Evolutionary conservation across 2,888 invertebrate genomes (phyloP).

Genomic region (Dusona sp.): DNA sequence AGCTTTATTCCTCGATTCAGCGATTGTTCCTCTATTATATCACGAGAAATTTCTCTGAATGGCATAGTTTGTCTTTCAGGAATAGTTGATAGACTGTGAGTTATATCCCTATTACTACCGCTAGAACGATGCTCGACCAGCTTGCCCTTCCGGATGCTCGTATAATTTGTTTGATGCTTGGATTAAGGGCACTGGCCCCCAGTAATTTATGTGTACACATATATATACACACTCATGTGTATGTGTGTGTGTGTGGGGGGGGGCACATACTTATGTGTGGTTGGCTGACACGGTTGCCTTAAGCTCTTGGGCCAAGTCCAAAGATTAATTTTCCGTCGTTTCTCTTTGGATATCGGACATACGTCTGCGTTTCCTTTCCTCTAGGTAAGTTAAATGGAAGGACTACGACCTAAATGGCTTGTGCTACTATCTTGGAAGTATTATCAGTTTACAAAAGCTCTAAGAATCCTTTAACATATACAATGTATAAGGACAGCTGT

Average conservation of each 20-base stretch:
- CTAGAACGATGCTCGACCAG: slow-evolving; percentile 20
- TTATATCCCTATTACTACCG: slow-evolving; percentile 48
- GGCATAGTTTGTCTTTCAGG: slow-evolving; percentile 10
- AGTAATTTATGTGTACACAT: slow-evolving; percentile 31
- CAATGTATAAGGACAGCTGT: not conserved
- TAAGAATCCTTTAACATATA: not conserved
- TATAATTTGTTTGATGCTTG: slow-evolving; percentile 67
- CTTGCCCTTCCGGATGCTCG: slow-evolving; percentile 44
- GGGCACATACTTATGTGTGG: slow-evolving; percentile 1
- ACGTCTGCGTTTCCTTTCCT: slow-evolving; percentile 58
- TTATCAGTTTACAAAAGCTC: slow-evolving; percentile 1
- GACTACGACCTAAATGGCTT: slow-evolving; percentile 32
- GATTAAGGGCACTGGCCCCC: slow-evolving; percentile 60
- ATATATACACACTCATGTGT: not conserved
- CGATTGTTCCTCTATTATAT: slow-evolving; percentile 5
- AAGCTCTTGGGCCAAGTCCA: slow-evolving; percentile 48
- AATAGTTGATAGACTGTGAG: slow-evolving; percentile 33
- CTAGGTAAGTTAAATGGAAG: slow-evolving; percentile 38
- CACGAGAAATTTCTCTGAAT: slow-evolving; percentile 25
- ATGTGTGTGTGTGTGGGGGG: not conserved
- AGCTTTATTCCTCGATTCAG: not conserved
- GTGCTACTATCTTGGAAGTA: slow-evolving; percentile 3
- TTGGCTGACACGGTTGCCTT: slow-evolving; percentile 11
- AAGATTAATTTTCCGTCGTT: slow-evolving; percentile 68
- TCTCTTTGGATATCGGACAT: slow-evolving; percentile 62